A percentile compares a stretch with the other conserved stretches of the same genome.
phyloP scores from a whole-genome alignment of 2,888 invertebrate species.

The Cryptophagus acutangulus region DNA sequence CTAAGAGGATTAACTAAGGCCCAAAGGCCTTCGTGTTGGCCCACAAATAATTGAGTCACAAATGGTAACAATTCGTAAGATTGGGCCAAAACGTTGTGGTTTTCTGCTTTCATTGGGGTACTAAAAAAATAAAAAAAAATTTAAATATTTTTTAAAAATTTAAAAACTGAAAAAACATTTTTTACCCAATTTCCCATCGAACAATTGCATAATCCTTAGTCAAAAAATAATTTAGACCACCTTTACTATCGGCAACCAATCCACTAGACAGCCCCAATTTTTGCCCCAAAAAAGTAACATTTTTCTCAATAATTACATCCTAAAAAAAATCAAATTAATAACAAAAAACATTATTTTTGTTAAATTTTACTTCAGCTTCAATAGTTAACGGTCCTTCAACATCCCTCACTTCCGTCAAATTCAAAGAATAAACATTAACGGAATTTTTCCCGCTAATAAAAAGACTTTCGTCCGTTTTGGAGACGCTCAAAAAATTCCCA shows the following conservation, averaged over 20 bases:
- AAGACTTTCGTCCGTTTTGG: conserved; percentile 35
- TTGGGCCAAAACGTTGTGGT: conserved; percentile 40
- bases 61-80: conserved; percentile 39
- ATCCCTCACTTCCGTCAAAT: conserved; percentile 30
- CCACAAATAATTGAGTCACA: conserved; percentile 39
- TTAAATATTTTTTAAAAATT: conserved; percentile 5
- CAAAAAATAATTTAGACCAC: conserved; percentile 48
- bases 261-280: conserved; percentile 48
- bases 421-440: conserved; percentile 38
- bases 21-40: conserved; percentile 37
- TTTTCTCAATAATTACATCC: conserved; percentile 8
- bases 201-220: conserved; percentile 47
- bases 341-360: neutral
- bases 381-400: conserved; percentile 19
- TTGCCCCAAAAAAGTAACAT: conserved; percentile 40
- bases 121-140: conserved; percentile 23
- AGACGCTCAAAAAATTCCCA: conserved; percentile 41
- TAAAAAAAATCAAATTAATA: conserved; percentile 5
- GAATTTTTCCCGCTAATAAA: conserved; percentile 39
- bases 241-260: conserved; percentile 44
- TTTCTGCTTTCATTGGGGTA: conserved; percentile 38
- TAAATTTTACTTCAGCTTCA: conserved; percentile 15
- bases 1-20: conserved; percentile 37
- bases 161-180: too few relatives aligned
- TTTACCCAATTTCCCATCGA: conserved; percentile 47